phyloP scores from a whole-genome alignment of 2,113 vertebrate genomes.

The Nerophis ophidion region DNA sequence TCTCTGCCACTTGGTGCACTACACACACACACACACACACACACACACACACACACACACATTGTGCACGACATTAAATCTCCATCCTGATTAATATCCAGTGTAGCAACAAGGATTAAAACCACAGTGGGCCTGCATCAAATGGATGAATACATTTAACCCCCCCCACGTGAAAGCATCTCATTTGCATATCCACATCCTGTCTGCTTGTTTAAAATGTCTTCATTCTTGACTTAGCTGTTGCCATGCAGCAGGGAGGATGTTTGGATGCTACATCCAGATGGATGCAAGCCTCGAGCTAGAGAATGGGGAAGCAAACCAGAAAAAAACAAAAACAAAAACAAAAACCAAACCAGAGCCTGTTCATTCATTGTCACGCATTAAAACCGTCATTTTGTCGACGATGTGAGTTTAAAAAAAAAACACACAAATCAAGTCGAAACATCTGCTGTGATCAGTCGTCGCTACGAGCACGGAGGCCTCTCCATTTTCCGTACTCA shows the following conservation, averaged over 20 bases:
- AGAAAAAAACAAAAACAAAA: constrained; percentile 20
- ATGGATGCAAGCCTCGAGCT: constrained; percentile 24
- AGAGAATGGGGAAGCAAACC: constrained; percentile 31
- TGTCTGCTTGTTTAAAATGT: neutral
- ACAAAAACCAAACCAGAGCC: neutral
- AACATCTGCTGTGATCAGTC: neutral
- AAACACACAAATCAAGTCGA: neutral
- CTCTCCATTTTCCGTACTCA: constrained; percentile 74
- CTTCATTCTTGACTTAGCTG: neutral
- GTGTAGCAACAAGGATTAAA: constrained; percentile 28
- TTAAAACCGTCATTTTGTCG: neutral
- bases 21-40: constrained; percentile 17
- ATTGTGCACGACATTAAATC: constrained; percentile 11
- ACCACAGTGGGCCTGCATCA: constrained; percentile 6
- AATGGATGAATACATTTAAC: constrained; percentile 2
- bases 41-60: constrained; percentile 14
- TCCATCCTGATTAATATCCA: constrained; percentile 6
- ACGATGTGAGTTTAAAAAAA: neutral
- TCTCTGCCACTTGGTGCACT: constrained; percentile 98
- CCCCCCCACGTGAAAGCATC: neutral
- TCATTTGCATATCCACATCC: neutral
- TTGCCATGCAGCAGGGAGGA: neutral
- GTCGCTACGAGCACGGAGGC: constrained; percentile 21
- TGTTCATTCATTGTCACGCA: constrained; percentile 8
- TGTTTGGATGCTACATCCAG: constrained; percentile 14